These are phyloP conservation scores for Callopanchax toddi DNA, from an alignment of 2,113 vertebrate species.

Conservation along the genomic window DNA sequence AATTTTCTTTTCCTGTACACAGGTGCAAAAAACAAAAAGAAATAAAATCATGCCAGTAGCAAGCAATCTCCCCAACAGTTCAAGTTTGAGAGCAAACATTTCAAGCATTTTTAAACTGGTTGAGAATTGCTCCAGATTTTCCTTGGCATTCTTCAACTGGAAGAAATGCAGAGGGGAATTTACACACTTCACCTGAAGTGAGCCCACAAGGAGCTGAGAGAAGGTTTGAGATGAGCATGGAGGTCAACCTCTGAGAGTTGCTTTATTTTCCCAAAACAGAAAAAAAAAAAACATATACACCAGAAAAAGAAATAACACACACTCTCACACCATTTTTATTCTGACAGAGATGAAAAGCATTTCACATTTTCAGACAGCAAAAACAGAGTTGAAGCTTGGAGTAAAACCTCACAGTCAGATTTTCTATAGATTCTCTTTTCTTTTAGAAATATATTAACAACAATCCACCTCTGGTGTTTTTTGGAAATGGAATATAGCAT, in stretches of 20 bases:
- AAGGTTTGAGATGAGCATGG: slow-evolving; percentile 51
- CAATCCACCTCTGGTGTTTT: not conserved
- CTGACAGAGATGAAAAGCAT: slow-evolving; percentile 15
- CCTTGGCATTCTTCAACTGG: slow-evolving; percentile 67
- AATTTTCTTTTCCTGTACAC: slow-evolving; percentile 55
- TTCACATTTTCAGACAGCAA: slow-evolving; percentile 28
- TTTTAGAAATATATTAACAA: not conserved
- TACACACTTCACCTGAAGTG: slow-evolving; percentile 64
- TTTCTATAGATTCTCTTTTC: too few relatives aligned
- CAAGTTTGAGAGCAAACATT: slow-evolving; percentile 72
- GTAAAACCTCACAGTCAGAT: slow-evolving; percentile 9
- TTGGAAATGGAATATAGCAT: not conserved
- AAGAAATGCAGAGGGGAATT: slow-evolving; percentile 69
- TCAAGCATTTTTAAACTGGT: slow-evolving; percentile 72
- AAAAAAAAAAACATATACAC: slow-evolving; percentile 41
- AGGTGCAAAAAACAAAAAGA: slow-evolving; percentile 51
- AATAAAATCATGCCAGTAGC: slow-evolving; percentile 61
- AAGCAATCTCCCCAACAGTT: slow-evolving; percentile 59
- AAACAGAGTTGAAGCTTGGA: slow-evolving; percentile 8
- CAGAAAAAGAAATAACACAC: slow-evolving; percentile 27
- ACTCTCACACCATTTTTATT: slow-evolving; percentile 16
- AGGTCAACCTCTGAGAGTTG: slow-evolving; percentile 53
- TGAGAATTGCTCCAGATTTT: slow-evolving; percentile 68
- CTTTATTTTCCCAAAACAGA: not conserved
- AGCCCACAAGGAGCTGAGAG: slow-evolving; percentile 47